Evolutionary conservation across 2,888 invertebrate species (phyloP), one percentile per base, ranked within the genome.

Genomic region (Sinelater perroti): DNA sequence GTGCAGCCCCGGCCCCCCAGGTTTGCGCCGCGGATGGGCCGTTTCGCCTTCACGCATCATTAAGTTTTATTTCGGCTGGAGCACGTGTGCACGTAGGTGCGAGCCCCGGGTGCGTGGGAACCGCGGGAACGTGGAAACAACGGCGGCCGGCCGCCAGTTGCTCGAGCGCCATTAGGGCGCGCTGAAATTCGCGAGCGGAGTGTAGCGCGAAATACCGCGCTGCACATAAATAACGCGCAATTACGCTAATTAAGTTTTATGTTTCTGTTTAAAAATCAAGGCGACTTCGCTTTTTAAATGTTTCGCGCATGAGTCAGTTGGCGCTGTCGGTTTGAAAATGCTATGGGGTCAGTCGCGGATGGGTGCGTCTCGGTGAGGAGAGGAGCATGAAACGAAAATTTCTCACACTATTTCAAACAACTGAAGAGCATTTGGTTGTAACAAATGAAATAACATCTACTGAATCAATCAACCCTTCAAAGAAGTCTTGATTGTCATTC

Each of bases 1-100:
- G 18, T 36, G n/a, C n/a, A n/a, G n/a, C n/a, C n/a, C n/a, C n/a
- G n/a, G n/a, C n/a, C n/a, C n/a, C n/a, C n/a, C n/a, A n/a, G n/a
- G n/a, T n/a, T n/a, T n/a, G n/a, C n/a, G n/a, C 5, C 7, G 24
- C 10, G 59, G 59, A 56, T 59, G 57, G 45, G 50, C 61, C 50
- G 44, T 60, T 60, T 49, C 40, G 54, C 54, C 46, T 63, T 64
- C 60, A 64, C 57, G 64, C 64, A 57, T 60, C 64, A 64, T 64
- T 64, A 61, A 42, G 13, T 18, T 44, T 36, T 17, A 30, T 45
- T 53, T 40, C 14, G 20, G 5, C 14, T 40, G 40, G n/a, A 8
- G 10, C 56, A 53, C 53, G 45, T 36, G 45, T 35, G 20, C 24
- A 5, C 10, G 36, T 36, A n/a, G 7, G 36, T 38, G 3, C 26